A percentile compares a stretch with the other conserved stretches of the same genome.
Conservation (phyloP, 2,113 vertebrate genomes). For the human (Homo sapiens) region DNA sequence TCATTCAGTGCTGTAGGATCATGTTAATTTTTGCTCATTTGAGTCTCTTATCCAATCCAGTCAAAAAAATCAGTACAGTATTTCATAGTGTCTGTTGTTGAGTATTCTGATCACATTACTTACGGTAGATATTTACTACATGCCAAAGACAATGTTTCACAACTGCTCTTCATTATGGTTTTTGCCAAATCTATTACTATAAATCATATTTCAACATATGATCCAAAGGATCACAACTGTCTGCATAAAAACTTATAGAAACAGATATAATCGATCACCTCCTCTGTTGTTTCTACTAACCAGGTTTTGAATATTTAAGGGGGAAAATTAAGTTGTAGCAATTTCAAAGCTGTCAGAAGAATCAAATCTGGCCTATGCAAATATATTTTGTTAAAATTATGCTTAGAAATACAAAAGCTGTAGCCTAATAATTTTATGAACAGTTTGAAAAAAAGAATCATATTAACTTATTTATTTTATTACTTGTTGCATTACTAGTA, state of each 20-base stretch:
- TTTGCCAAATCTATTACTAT: not conserved
- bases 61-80: not conserved
- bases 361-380: not conserved
- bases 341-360: not conserved
- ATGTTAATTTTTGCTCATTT: not conserved
- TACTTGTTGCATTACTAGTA: not conserved
- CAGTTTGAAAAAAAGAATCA: not conserved
- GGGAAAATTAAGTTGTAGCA: not conserved
- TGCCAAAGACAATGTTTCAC: not conserved
- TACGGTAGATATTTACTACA: not conserved
- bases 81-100: not conserved
- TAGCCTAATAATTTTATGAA: not conserved
- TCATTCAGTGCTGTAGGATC: not conserved
- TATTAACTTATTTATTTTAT: not conserved
- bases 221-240: not conserved
- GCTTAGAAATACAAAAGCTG: not conserved
- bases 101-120: not conserved
- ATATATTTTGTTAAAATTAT: not conserved
- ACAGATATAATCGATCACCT: not conserved
- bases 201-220: not conserved
- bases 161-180: not conserved
- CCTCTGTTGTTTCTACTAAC: not conserved
- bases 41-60: not conserved
- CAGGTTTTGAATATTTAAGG: not conserved
- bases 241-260: not conserved